Conservation (phyloP, 2,888 invertebrate genomes). For the Kuschelorhynchus macadamiae region DNA sequence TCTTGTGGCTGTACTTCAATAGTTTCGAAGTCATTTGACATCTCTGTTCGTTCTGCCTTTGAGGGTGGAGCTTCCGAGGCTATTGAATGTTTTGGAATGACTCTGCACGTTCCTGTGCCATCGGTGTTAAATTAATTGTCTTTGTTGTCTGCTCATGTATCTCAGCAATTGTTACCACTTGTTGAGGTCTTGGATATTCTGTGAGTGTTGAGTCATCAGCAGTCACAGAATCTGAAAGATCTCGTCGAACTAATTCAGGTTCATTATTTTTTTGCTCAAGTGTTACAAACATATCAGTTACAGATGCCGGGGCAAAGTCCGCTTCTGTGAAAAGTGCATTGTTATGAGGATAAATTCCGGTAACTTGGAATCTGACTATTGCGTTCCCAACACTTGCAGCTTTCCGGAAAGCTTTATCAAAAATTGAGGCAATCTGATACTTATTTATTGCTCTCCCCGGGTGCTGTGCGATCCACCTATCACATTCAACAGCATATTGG, state of each 20-base stretch:
- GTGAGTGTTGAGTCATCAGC: neutral
- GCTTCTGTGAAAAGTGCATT: conserved; percentile 2
- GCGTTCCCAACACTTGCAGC: neutral
- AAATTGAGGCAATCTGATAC: conserved; percentile 4
- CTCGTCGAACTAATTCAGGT: neutral
- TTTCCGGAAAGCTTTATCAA: neutral
- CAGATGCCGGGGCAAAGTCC: conserved; percentile 3
- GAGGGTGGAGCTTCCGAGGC: too few species aligned
- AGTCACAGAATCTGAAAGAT: neutral
- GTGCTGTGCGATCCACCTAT: conserved; percentile 15
- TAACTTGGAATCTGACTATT: conserved; percentile 1
- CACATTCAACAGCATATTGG: neutral
- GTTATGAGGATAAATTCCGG: neutral
- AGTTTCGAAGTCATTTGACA: too few species aligned
- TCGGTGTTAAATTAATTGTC: too few species aligned
- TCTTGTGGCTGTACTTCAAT: too few species aligned
- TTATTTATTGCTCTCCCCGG: conserved; percentile 14
- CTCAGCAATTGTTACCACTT: neutral
- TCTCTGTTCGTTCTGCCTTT: too few species aligned
- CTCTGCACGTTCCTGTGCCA: too few species aligned
- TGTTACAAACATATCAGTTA: neutral
- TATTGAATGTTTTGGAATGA: too few species aligned
- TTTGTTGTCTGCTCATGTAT: neutral
- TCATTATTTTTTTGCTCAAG: neutral
- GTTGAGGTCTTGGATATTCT: neutral